phyloP scores from a whole-genome alignment of 2,113 vertebrate genomes.

The Ochotona princeps region DNA sequence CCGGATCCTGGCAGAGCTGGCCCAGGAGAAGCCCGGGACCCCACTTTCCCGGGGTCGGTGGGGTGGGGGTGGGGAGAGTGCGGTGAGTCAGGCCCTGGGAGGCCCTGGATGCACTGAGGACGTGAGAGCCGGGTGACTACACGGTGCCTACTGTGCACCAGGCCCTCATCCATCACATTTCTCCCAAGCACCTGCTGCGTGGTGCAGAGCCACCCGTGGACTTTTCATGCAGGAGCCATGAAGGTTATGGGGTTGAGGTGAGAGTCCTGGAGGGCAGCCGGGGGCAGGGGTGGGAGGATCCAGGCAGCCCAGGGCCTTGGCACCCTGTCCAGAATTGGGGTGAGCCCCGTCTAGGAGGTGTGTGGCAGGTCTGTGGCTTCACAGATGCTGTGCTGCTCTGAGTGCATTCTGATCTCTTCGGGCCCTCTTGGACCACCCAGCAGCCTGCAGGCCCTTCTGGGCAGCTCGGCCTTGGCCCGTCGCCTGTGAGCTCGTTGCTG shows the following conservation, averaged over 20 bases:
- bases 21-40: constrained; percentile 42
- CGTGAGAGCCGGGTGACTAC: not conserved
- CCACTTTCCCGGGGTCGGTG: not conserved
- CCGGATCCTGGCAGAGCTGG: constrained; percentile 63
- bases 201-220: not conserved
- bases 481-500: accelerated
- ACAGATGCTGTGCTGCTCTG: accelerated
- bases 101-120: not conserved
- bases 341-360: accelerated
- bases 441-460: accelerated
- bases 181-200: not conserved
- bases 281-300: accelerated
- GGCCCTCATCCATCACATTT: not conserved
- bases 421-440: not conserved
- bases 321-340: accelerated
- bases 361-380: too few species aligned
- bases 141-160: not conserved
- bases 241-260: too few species aligned
- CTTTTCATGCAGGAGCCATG: not conserved
- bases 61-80: too few species aligned
- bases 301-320: not conserved
- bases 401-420: not conserved
- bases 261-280: not conserved
- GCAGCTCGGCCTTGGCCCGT: accelerated
- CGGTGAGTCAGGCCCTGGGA: not conserved